These are phyloP conservation scores for Tribolium madens DNA, from an alignment of 1,140 invertebrate genomes.

Conservation along the genomic window DNA sequence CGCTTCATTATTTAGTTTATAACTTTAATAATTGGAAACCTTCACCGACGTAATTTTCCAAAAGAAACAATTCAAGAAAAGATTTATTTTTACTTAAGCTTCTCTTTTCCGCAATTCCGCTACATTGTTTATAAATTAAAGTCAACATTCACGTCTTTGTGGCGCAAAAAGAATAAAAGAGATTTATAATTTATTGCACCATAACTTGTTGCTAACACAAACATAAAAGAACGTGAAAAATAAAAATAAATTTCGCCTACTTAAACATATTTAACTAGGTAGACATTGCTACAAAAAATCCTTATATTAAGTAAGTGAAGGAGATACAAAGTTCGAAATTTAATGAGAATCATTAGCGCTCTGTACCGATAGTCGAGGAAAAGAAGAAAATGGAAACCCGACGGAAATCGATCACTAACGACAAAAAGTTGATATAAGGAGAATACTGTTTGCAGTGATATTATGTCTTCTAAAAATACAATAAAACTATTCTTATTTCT, in stretches of 20 bases:
- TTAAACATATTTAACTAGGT: background rate
- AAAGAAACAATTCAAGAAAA: background rate
- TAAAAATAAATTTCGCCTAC: too few species aligned
- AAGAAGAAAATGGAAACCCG: background rate
- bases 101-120: background rate
- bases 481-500: too few species aligned
- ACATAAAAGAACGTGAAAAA: background rate
- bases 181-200: slow-evolving; percentile 18
- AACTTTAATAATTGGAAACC: too few species aligned
- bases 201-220: slow-evolving; percentile 6
- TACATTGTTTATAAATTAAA: background rate
- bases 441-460: too few species aligned
- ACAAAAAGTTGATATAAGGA: background rate
- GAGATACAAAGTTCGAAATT: background rate
- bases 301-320: too few species aligned
- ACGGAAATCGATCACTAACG: background rate
- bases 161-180: background rate
- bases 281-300: background rate
- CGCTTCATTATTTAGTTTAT: too few species aligned
- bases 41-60: background rate
- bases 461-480: too few species aligned
- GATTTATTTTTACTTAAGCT: background rate
- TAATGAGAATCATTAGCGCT: background rate
- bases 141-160: background rate
- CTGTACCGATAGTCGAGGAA: background rate